These are phyloP conservation scores for Ferrisia virgata DNA, from an alignment of 2,888 invertebrate species.

Conservation along the genomic window DNA sequence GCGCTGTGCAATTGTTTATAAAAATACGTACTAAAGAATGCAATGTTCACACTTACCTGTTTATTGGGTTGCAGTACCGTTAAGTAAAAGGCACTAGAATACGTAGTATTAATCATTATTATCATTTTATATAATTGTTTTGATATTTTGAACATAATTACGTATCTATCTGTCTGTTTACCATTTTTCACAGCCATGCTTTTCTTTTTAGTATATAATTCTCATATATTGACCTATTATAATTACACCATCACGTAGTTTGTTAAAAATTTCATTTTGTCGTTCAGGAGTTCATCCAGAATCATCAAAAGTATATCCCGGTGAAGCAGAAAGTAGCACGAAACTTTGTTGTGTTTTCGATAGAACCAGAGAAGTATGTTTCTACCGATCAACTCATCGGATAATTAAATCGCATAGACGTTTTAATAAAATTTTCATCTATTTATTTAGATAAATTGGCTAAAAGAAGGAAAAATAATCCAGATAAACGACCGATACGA, in stretches of 20 bases:
- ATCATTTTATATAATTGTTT: too few relatives aligned
- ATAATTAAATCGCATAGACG: not conserved
- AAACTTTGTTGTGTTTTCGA: slow-evolving; percentile 5
- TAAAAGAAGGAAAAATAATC: not conserved
- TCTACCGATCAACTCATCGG: not conserved
- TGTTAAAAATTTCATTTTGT: not conserved
- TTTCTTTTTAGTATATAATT: too few relatives aligned
- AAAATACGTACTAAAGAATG: too few relatives aligned
- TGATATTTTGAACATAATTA: too few relatives aligned
- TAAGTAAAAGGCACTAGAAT: too few relatives aligned
- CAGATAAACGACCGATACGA: not conserved
- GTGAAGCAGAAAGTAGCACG: not conserved
- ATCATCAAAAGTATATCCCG: not conserved
- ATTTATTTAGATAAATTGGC: not conserved
- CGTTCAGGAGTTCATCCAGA: not conserved
- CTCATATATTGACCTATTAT: not conserved
- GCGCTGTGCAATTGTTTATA: too few relatives aligned
- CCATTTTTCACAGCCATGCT: too few relatives aligned
- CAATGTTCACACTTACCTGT: too few relatives aligned
- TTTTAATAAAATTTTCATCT: not conserved
- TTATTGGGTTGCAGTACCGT: too few relatives aligned
- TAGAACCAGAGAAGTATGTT: not conserved
- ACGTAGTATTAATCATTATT: too few relatives aligned
- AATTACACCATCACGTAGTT: too few relatives aligned
- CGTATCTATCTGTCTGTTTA: too few relatives aligned